Conservation (phyloP, 2,797 vertebrate genomes). For the Masticophis lateralis region DNA sequence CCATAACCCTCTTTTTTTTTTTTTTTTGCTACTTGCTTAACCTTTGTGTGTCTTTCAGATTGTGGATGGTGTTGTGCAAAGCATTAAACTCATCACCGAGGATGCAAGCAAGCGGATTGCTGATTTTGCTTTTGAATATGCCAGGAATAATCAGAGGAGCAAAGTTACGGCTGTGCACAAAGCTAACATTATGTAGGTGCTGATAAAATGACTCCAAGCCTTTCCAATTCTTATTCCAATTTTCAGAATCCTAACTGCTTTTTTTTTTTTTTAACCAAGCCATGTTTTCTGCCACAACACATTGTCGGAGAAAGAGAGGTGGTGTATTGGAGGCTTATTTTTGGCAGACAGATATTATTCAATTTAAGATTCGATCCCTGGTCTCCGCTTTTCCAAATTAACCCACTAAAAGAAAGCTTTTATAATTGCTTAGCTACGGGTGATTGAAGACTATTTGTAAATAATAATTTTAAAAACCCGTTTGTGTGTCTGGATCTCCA, state of each 20-base stretch:
- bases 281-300: not conserved
- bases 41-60: conserved; percentile 78
- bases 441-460: not conserved
- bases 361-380: not conserved
- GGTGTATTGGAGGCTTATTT: not conserved
- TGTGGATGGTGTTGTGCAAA: conserved; percentile 95
- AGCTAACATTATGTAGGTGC: conserved; percentile 95
- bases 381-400: not conserved
- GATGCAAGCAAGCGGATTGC: conserved; percentile 90
- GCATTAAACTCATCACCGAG: conserved; percentile 97
- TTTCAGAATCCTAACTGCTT: not conserved
- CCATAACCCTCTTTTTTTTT: not conserved
- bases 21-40: not conserved
- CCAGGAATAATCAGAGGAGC: conserved; percentile 89
- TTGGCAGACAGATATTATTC: not conserved
- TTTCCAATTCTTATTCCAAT: not conserved
- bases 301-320: not conserved
- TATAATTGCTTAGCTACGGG: not conserved
- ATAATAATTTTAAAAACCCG: too few species aligned
- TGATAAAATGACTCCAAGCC: not conserved
- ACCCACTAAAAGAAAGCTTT: not conserved
- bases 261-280: not conserved
- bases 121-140: conserved; percentile 95
- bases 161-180: conserved; percentile 96
- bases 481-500: not conserved